These are phyloP conservation scores for Ips nitidus DNA, from an alignment of 1,140 invertebrate species.

Conservation along the genomic window DNA sequence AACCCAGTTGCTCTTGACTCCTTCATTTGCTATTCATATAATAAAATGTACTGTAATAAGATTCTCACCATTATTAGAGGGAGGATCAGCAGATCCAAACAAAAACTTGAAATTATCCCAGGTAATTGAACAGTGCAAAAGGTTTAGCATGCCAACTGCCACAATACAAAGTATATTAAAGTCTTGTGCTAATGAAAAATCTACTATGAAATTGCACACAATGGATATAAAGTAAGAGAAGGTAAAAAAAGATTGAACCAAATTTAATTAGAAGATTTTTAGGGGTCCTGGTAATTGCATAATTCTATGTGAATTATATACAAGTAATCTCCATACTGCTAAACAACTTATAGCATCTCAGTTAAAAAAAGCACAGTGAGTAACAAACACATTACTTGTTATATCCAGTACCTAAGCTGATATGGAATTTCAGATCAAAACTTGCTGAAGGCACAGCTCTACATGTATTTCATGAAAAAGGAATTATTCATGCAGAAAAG, in stretches of 20 bases:
- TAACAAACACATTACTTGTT: not conserved
- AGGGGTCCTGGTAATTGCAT: constrained; percentile 54
- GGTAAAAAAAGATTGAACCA: not conserved
- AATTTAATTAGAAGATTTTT: constrained; percentile 27
- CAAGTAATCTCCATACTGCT: constrained; percentile 47
- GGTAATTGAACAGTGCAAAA: constrained; percentile 61
- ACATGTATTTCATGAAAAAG: constrained; percentile 58
- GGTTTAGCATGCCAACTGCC: constrained; percentile 60
- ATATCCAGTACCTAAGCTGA: not conserved
- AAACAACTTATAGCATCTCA: constrained; percentile 52
- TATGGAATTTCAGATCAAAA: constrained; percentile 42
- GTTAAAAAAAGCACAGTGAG: constrained; percentile 56
- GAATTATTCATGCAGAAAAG: constrained; percentile 54
- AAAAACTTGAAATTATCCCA: constrained; percentile 59
- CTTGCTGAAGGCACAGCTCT: constrained; percentile 41
- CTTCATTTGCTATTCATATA: no score
- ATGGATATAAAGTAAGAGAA: constrained; percentile 51
- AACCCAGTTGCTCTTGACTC: no score
- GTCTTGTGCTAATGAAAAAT: constrained; percentile 52
- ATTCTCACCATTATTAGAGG: constrained; percentile 47
- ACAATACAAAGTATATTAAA: constrained; percentile 62
- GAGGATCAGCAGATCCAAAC: constrained; percentile 58
- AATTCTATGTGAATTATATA: constrained; percentile 52
- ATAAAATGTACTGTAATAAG: no score
- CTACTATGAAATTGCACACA: constrained; percentile 46